Base-by-base conservation (phyloP, 2,888 invertebrate genomes). In the Stictocephala bisonia region DNA sequence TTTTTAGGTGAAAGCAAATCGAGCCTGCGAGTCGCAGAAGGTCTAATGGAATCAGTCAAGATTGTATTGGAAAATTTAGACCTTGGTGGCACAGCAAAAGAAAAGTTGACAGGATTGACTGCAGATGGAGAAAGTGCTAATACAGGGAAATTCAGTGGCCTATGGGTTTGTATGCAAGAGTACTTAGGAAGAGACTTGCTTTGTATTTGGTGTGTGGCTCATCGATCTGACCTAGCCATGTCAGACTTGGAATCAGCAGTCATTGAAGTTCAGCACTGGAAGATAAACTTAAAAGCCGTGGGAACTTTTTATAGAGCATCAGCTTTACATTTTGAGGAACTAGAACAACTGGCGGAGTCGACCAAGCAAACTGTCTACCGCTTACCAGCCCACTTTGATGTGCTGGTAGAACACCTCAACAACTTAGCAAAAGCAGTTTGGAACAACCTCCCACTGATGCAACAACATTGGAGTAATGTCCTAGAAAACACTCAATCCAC, bases 101-200 rank as follows among this genome's bases (percentile, higher is more conserved):
- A 74, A 66, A 74, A 74, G 66, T 29, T 73, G 26, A 73, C 60
- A 29, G 73, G 73, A 27, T 11, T 73, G 29, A 73, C 73, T 0
- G 58, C 70, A 22, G 73, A 73, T 71, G 60, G 71, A 22, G 70
- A 73, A 68, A 73, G 56, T 70, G 56, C 70, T n/a, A 73, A 71
- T 26, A 73, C 73, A 40, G 73, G 64, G 22, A 73, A 71, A 44
- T 50, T 58, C 29, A 71, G 41, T 51, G 73, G 64, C 53, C 50
- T 64, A 3, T 73, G 73, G 71, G 64, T 64, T 11, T 41, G 51
- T 71, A 29, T 73, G 24, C 18, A 35, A 74, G 44, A 73, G 18
- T 70, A 73, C 15, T 70, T 71, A 29, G 24, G 44, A 71, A 70
- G 50, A 44, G 69, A 73, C 31, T 58, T 71, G 20, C 56, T 73